Evolutionary conservation across 2,113 vertebrate species (phyloP).

Genomic region (Chamaetylas fuelleborni): DNA sequence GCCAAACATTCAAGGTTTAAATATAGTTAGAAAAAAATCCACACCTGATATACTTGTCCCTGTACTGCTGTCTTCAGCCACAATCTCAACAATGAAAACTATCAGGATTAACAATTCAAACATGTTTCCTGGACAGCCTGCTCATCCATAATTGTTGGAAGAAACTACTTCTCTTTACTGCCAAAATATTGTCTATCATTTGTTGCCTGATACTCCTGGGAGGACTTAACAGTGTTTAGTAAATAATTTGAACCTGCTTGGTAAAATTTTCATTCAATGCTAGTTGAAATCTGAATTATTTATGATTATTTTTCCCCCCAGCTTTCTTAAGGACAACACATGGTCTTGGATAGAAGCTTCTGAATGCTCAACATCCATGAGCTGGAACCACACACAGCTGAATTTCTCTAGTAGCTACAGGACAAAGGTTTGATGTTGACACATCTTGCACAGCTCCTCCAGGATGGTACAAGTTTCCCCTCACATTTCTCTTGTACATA

Average conservation of each 20-base stretch:
- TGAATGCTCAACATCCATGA: neutral
- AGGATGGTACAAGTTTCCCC: neutral
- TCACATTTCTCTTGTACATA: neutral
- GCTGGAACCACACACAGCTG: neutral
- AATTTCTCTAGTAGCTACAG: neutral
- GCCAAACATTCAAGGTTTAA: neutral
- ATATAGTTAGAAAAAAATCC: neutral
- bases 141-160: slow-evolving; percentile 1
- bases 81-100: neutral
- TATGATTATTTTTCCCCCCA: neutral
- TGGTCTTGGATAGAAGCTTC: neutral
- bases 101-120: neutral
- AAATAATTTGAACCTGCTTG: neutral
- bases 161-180: neutral
- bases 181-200: slow-evolving; percentile 22
- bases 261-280: neutral
- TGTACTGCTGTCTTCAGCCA: neutral
- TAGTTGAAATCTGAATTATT: neutral
- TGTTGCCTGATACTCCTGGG: slow-evolving; percentile 25
- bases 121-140: neutral
- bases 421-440: neutral
- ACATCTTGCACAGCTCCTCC: neutral
- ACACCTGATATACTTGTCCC: neutral
- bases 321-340: neutral
- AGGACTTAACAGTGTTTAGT: neutral